These are phyloP conservation scores for Sarcophaga rosellei DNA, from an alignment of 2,888 invertebrate species.

Conservation along the genomic window DNA sequence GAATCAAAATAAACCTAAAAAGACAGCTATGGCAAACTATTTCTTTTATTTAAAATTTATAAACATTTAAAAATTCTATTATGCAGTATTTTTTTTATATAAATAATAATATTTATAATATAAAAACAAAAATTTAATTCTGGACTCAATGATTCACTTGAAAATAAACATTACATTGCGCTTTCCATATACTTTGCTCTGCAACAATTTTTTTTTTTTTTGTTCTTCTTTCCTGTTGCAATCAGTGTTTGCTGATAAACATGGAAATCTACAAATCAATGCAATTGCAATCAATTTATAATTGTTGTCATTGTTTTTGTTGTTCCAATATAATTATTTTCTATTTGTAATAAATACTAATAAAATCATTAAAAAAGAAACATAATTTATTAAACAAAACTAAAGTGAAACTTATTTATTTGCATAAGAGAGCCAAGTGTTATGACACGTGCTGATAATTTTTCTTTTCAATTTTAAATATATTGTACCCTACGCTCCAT, in stretches of 20 bases:
- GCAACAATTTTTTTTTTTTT: no score
- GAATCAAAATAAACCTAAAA: no score
- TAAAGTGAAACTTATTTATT: constrained; percentile 24
- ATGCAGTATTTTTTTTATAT: no score
- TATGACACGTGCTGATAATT: constrained; percentile 10
- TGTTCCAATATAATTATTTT: constrained; percentile 47
- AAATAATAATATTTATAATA: no score
- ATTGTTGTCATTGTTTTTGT: constrained; percentile 7
- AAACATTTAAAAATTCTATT: no score
- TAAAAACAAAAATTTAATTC: no score
- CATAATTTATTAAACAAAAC: neutral
- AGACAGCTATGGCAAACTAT: no score
- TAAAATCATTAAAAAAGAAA: constrained; percentile 21
- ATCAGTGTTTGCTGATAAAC: constrained; percentile 17
- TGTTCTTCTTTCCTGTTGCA: neutral
- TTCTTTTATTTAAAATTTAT: no score
- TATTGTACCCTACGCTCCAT: neutral
- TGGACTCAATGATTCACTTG: no score
- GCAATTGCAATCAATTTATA: constrained; percentile 58
- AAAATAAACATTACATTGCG: no score
- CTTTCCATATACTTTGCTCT: no score
- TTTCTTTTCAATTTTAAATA: neutral
- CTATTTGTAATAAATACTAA: constrained; percentile 34
- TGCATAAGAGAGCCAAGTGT: constrained; percentile 38
- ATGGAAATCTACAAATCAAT: constrained; percentile 43